These are phyloP conservation scores for Venustoraphidia nigricollis DNA, from an alignment of 2,888 invertebrate species.

Conservation along the genomic window DNA sequence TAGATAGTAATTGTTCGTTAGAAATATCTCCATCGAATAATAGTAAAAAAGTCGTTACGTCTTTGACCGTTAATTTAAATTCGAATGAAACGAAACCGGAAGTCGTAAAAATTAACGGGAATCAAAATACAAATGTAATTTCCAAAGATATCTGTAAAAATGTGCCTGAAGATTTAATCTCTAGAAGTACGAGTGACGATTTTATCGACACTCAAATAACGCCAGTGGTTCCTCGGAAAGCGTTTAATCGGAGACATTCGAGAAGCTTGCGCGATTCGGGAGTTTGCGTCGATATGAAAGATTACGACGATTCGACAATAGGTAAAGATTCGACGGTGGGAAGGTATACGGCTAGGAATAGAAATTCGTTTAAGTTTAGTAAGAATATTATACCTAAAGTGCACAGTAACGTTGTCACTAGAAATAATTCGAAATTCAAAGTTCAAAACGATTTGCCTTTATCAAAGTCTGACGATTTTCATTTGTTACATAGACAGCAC, in stretches of 20 bases:
- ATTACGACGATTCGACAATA: constrained; percentile 5
- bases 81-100: too few species aligned
- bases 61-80: too few species aligned
- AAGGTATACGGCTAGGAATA: background rate
- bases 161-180: too few species aligned
- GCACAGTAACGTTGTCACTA: background rate
- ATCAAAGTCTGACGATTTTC: constrained; percentile 4
- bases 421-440: constrained; percentile 5
- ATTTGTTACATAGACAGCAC: background rate
- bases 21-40: too few species aligned
- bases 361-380: constrained; percentile 2
- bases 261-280: constrained; percentile 6
- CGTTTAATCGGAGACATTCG: constrained; percentile 3
- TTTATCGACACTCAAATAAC: too few species aligned
- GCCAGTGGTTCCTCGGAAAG: constrained; percentile 1
- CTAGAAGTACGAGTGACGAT: too few species aligned
- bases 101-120: too few species aligned
- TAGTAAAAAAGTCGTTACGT: too few species aligned
- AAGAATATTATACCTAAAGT: constrained; percentile 4
- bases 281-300: background rate
- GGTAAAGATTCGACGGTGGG: background rate
- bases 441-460: constrained; percentile 1
- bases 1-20: too few species aligned
- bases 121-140: too few species aligned
- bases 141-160: too few species aligned